Base-by-base conservation (phyloP, 1,140 invertebrate species). In the Acromyrmex charruanus region DNA sequence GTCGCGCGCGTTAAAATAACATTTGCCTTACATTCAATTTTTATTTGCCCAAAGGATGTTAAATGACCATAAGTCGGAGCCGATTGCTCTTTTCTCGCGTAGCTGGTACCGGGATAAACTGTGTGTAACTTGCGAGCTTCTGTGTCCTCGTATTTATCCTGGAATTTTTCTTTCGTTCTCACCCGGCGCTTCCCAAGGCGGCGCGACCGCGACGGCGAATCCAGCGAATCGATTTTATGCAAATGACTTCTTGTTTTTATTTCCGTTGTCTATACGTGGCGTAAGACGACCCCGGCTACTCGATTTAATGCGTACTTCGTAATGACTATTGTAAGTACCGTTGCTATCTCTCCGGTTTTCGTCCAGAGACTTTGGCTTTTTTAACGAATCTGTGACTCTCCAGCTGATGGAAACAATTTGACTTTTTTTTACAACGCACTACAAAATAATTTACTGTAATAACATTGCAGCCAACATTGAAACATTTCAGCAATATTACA, bases 211-310 rank as follows among this genome's bases (percentile, higher is more conserved):
- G 61, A 85, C 71, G 39, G 35, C 39, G 39, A 82, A 82, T 82
- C n/a, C 69, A 0, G 55, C 25, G 35, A 84, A 84, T 84, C 69
- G 80, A 84, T 84, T 84, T 84, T 84, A 84, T 75, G 80, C 55
- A 84, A 84, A 84, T 82, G 18, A 16, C 80, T 21, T 14, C 39
- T 6, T 84, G 55, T 84, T 84, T 84, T 84, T 51, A 35, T 75
- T 59, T 61, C 55, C 39, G 14, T 25, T 74, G 39, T 84, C 55
- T 84, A 74, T 51, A 59, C 3, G 21, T 4, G 25, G 25, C 49
- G 31, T 39, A 44, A 84, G 55, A 84, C 55, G 49, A 12, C n/a
- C 16, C 61, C 28, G 28, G 18, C 44, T 10, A 5, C 58, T 58
- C 63, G 63, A 16, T 71, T 71, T 58, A 71, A 81, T 66, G 65